phyloP scores from a whole-genome alignment of 2,797 vertebrate species.

The Sebastes goodei region DNA sequence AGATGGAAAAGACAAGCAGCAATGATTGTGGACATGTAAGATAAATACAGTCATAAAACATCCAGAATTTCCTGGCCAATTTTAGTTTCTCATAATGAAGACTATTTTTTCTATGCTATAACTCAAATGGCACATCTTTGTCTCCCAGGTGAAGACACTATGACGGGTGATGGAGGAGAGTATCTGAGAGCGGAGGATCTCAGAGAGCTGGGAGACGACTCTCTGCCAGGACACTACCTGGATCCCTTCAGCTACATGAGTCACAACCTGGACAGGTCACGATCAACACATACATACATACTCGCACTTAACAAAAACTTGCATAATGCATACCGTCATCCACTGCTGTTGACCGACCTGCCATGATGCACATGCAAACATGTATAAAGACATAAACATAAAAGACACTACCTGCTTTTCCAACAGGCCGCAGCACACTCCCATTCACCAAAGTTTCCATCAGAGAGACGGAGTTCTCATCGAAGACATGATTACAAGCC shows the following conservation, averaged over 20 bases:
- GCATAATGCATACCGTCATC: background rate
- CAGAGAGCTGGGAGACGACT: slow-evolving; percentile 95
- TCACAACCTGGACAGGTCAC: slow-evolving; percentile 95
- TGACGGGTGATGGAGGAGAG: slow-evolving; percentile 97
- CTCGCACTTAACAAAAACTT: background rate
- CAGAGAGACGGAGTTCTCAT: slow-evolving; percentile 91
- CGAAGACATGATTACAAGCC: slow-evolving; percentile 90
- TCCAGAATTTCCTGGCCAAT: background rate
- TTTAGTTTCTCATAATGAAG: background rate
- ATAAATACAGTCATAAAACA: background rate
- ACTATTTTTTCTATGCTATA: fast-evolving
- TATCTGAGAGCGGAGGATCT: slow-evolving; percentile 96
- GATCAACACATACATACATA: background rate
- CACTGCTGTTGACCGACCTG: background rate
- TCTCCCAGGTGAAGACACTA: slow-evolving; percentile 91
- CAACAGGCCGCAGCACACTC: slow-evolving; percentile 87
- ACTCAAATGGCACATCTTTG: background rate
- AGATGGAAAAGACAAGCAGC: background rate
- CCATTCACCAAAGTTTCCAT: slow-evolving; percentile 88
- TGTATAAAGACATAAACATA: background rate
- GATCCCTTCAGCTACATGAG: slow-evolving; percentile 94
- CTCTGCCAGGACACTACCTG: slow-evolving; percentile 93
- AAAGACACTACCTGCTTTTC: background rate
- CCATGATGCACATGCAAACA: background rate
- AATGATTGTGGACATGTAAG: background rate